Evolutionary conservation across 30 jellyfish, hydroid and myxozoan genomes (phyloP).

Genomic region (Nemopilema nomurai): DNA sequence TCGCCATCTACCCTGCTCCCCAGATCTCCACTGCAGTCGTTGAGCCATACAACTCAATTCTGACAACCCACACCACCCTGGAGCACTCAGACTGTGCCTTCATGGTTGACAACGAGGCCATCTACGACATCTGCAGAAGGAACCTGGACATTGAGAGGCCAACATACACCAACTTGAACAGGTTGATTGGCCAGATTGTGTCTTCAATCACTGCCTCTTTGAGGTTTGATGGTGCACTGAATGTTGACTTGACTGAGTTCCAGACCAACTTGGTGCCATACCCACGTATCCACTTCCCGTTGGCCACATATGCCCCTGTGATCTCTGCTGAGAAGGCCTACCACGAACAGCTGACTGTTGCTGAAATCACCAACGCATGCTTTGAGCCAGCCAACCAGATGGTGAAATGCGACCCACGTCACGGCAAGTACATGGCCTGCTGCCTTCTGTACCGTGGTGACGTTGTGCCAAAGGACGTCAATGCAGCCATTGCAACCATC

Average conservation of each 20-base stretch:
- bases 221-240: conserved; percentile 92
- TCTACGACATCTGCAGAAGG: conserved; percentile 88
- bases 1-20: conserved; percentile 98
- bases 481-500: conserved; percentile 96
- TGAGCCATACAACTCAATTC: conserved; percentile 93
- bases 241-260: conserved; percentile 93
- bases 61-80: conserved; percentile 92
- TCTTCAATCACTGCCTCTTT: conserved; percentile 93
- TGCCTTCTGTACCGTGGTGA: conserved; percentile 97
- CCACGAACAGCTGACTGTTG: conserved; percentile 94
- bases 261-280: conserved; percentile 97
- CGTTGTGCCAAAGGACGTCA: conserved; percentile 96
- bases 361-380: conserved; percentile 96
- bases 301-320: conserved; percentile 93
- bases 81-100: conserved; percentile 92
- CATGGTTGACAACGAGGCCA: conserved; percentile 95
- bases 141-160: conserved; percentile 92
- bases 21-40: conserved; percentile 97
- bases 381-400: conserved; percentile 98
- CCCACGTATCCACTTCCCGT: conserved; percentile 97
- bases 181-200: conserved; percentile 87
- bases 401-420: conserved; percentile 98
- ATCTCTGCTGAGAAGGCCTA: conserved; percentile 91
- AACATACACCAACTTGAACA: conserved; percentile 90
- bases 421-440: conserved; percentile 97